Percentiles rank a stretch among this genome's conserved stretches.
Conservation (phyloP, 2,888 invertebrate species). For the Sphaerophoria rueppellii region DNA sequence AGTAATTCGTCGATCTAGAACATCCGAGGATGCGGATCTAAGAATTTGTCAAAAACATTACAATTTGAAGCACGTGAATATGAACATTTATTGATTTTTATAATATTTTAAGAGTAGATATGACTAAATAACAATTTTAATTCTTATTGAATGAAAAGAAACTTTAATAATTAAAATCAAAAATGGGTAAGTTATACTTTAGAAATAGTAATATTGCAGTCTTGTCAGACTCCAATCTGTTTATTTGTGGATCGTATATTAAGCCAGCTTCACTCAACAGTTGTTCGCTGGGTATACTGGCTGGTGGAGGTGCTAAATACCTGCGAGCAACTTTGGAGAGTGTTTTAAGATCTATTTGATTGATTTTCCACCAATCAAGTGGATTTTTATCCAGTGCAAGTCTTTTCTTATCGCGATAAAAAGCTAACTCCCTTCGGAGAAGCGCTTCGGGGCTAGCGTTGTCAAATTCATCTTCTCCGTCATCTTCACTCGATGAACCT, state of each 20-base stretch:
- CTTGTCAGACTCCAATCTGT: slow-evolving; percentile 4
- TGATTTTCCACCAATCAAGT: background rate
- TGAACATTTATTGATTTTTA: too few relatives aligned
- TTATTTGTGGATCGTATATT: slow-evolving; percentile 13
- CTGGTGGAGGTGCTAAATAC: background rate
- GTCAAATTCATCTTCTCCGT: background rate
- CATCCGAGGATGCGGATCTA: too few relatives aligned
- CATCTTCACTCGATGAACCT: slow-evolving; percentile 8
- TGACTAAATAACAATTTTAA: too few relatives aligned
- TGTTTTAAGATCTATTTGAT: background rate
- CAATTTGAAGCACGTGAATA: too few relatives aligned
- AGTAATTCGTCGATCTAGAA: too few relatives aligned
- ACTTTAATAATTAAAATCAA: background rate
- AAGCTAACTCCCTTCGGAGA: slow-evolving; percentile 1
- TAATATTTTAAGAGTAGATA: too few relatives aligned
- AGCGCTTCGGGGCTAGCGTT: background rate
- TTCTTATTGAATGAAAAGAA: too few relatives aligned
- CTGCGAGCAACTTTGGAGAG: background rate
- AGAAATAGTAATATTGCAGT: slow-evolving; percentile 9
- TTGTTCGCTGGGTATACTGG: slow-evolving; percentile 21
- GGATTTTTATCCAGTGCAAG: background rate
- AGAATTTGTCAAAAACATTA: too few relatives aligned
- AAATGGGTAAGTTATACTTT: slow-evolving; percentile 14
- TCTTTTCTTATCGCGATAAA: slow-evolving; percentile 2
- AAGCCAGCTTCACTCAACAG: slow-evolving; percentile 15